Evolutionary conservation across 2,797 vertebrate species (phyloP), one percentile per base, ranked within the genome.

Genomic region (Denticeps clupeoides): DNA sequence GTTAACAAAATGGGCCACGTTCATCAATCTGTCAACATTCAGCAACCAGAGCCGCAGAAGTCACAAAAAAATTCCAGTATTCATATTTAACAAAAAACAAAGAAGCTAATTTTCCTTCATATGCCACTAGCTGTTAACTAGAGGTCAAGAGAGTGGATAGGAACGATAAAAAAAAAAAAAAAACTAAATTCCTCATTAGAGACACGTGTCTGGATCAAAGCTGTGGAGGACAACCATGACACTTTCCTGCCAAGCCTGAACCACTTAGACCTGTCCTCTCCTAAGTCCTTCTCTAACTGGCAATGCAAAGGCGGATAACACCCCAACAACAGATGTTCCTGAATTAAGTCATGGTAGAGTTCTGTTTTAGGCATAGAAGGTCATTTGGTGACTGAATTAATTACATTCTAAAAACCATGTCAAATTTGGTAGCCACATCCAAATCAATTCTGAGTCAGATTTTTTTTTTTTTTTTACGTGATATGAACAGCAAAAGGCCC

Each of bases 201-300:
- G 35, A 35, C 26, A 49, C 25, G 49, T 44, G 49, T 41, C n/a
- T 7, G 12, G 27, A 31, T 43, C 15, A 21, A 50, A 19, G 22
- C 6, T 9, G 21, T 28, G 28, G 29, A 22, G 24, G 35, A 8
- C 33, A 48, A 42, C 42, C 32, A 22, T 1, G 2, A 26, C 15
- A 32, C 45, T 18, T 44, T 27, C 42, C 56, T 41, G 48, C 56
- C 32, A 51, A 61, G 46, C 52, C 49, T 44, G 53, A 44, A 38
- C 56, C 45, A 49, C 41, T 54, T 46, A 59, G 45, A 49, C 22
- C 35, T 47, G 50, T 38, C 57, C 29, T 48, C 58, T 53, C 52
- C 41, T 19, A 55, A 54, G 24, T 33, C 45, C 29, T 55, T 59
- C 45, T 59, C 45, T 4, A 45, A 61, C 23, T 28, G 55, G 46